phyloP scores from a whole-genome alignment of 2,797 vertebrate species.

The Etheostoma nigrum region DNA sequence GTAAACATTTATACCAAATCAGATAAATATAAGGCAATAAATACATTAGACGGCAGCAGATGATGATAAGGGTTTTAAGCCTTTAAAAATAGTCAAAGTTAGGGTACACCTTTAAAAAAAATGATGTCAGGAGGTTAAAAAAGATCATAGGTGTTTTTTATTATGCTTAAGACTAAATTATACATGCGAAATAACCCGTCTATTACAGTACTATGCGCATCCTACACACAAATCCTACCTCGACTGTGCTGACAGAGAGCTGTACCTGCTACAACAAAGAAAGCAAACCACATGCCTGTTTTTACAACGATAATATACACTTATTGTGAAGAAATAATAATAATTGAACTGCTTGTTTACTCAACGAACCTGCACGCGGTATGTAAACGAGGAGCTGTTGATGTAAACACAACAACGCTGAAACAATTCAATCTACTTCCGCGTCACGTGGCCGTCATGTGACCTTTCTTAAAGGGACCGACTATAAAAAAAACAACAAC shows the following conservation, averaged over 20 bases:
- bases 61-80: not conserved
- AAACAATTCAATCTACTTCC: constrained; percentile 48
- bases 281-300: not conserved
- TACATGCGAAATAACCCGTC: not conserved
- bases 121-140: not conserved
- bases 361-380: constrained; percentile 18
- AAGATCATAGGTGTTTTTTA: not conserved
- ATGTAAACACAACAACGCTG: constrained; percentile 76
- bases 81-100: not conserved
- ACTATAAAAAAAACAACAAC: too few species aligned
- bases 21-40: not conserved
- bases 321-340: not conserved
- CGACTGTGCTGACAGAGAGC: constrained; percentile 11
- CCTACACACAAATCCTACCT: constrained; percentile 34
- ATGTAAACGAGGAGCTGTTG: constrained; percentile 44
- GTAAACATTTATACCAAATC: not conserved
- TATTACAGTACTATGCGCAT: constrained; percentile 6
- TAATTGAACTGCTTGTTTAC: constrained; percentile 16
- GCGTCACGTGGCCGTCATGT: constrained; percentile 65
- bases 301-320: not conserved
- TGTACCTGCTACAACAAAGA: constrained; percentile 13
- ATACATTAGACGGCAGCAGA: not conserved
- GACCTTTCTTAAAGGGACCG: constrained; percentile 72
- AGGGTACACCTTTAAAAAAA: not conserved
- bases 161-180: not conserved